Evolutionary conservation across 2,113 vertebrate species (phyloP), one percentile per base, ranked within the genome.

Genomic region (Scortum barcoo): DNA sequence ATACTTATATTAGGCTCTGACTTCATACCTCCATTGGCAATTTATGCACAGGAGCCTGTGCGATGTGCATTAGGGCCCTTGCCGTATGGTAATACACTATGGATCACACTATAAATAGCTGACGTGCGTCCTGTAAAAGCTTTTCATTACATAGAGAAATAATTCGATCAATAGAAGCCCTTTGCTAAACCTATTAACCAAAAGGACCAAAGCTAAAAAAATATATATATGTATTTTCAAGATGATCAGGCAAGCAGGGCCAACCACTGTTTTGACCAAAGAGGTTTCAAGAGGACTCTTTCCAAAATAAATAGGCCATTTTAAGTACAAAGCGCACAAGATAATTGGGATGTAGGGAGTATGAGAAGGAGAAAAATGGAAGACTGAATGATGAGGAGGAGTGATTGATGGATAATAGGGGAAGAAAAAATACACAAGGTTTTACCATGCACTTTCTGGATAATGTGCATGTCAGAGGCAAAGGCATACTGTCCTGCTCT

Each of bases 81-180:
- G 17, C 72, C 26, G 30, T 81, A 88, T 46, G 28, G 78, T 72
- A 60, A 67, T 38, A n/a, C 77, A 70, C 91, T 92, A 94, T 91
- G 71, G 88, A 93, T 91, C 10, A 58, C 62, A 14, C 88, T 89
- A 91, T 89, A 93, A 91, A 91, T 91, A 94, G 89, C 77, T 40
- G 48, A 68, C 5, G 63, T 48, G 70, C 22, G 83, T 87, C 88
- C 88, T 87, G 85, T 87, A 90, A 94, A 94, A 93, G 91, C 93
- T 91, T 95, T 94, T 94, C 93, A 94, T 94, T 93, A 93, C 91
- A 91, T 63, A 72, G 81, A 92, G 90, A 91, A 86, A 89, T 91
- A 44, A 58, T 61, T 63, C 77, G 33, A 91, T 94, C 93, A 90
- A 93, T 93, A 93, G 16, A 71, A 85, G 69, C 51, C 57, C 63